Base-by-base conservation (phyloP, 1,140 invertebrate species). In the Goniozus legneri region DNA sequence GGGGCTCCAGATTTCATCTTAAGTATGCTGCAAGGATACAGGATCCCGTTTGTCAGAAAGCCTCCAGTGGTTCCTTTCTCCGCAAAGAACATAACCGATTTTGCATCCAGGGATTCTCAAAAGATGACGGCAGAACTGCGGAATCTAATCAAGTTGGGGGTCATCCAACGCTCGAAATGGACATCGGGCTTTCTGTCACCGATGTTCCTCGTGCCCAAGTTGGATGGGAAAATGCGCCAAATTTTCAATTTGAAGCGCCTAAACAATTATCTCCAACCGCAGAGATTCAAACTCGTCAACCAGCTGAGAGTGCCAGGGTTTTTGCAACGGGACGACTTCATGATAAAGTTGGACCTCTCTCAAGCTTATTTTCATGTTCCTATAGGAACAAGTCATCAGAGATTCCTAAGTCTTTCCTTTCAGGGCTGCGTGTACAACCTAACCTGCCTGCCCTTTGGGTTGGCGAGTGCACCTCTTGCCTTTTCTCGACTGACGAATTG, bases 331-430 rank as follows among this genome's bases (percentile, higher is more conserved):
- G 13, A 33, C 12, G 45, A 48, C 14, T 44, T 15, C 12, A 10
- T 48, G 20, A 20, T 35, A 10, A 53, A 53, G 36, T 10, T 53
- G 18, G 51, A 53, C 34, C n/a, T 53, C 18, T 53, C 41, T 8
- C 44, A 27, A 12, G 51, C 45, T 4, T 53, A 53, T 27, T 32
- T 53, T 16, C 45, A 53, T 14, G 40, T 53, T 13, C 41, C 35
- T 1, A 20, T 53, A 3, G 44, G 24, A 39, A 10, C 24, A 10
- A 6, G 4, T 27, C 24, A 27, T 10, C 4, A 10, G 24, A 6
- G 4, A 10, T 10, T 21, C 19, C 39, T 46, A 2, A 13, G 39
- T 21, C 24, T 47, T 13, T 15, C 19, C 8, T 52, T 43, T 34
- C 36, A 27, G 13, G 35, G 34, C 12, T n/a, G 20, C 4, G 4